Conservation (phyloP, 1,140 invertebrate genomes). For the Drosophila gunungcola region DNA sequence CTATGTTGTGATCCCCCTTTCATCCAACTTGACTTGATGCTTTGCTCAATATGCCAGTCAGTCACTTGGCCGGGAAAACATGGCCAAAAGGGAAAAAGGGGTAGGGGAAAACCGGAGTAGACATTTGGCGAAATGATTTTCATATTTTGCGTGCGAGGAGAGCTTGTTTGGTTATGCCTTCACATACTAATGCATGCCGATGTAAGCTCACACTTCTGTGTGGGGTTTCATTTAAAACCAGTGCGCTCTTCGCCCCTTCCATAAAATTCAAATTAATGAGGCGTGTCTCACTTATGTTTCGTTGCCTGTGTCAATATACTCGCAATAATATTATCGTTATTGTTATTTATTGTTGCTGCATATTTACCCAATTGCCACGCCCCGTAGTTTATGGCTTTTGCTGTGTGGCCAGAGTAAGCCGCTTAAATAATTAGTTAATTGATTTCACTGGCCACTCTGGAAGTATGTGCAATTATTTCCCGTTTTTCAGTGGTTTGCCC, state of each 20-base stretch:
- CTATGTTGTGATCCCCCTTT: background rate
- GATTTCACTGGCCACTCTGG: slow-evolving; percentile 42
- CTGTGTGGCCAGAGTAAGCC: slow-evolving; percentile 42
- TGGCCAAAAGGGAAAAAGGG: slow-evolving; percentile 2
- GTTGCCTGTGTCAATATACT: slow-evolving; percentile 44
- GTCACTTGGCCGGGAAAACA: slow-evolving; percentile 62
- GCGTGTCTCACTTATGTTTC: slow-evolving; percentile 67
- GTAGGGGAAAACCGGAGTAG: slow-evolving; percentile 9
- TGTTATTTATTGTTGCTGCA: slow-evolving; percentile 44
- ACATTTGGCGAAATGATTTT: slow-evolving; percentile 74
- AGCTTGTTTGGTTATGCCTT: slow-evolving; percentile 36
- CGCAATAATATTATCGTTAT: slow-evolving; percentile 52
- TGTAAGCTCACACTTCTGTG: slow-evolving; percentile 3
- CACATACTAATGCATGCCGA: slow-evolving; percentile 44
- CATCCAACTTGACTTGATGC: slow-evolving; percentile 26
- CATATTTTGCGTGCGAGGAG: slow-evolving; percentile 57
- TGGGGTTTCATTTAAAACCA: slow-evolving; percentile 24
- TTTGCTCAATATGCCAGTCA: slow-evolving; percentile 78
- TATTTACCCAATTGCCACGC: slow-evolving; percentile 29
- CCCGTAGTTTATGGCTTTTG: slow-evolving; percentile 29
- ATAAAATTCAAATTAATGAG: slow-evolving; percentile 71
- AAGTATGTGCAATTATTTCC: slow-evolving; percentile 17
- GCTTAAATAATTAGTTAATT: slow-evolving; percentile 78
- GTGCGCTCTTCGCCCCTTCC: background rate
- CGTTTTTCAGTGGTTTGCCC: slow-evolving; percentile 11